Evolutionary conservation across 2,113 vertebrate genomes (phyloP).

Genomic region (Passer montanus): DNA sequence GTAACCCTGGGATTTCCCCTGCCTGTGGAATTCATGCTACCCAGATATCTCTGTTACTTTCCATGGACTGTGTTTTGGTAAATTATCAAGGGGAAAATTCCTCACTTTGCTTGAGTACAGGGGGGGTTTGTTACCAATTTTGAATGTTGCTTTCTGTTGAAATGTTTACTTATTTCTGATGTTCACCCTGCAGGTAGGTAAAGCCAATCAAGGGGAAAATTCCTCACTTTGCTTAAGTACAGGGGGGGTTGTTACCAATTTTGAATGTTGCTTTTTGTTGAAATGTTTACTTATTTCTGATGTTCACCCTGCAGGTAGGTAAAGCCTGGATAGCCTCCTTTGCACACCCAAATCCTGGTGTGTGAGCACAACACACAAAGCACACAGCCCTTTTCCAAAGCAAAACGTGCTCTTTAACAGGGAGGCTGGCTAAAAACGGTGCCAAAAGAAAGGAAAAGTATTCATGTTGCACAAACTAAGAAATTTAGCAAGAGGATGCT

Average conservation of each 20-base stretch:
- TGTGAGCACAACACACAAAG: neutral
- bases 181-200: too few species aligned
- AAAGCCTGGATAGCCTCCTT: neutral
- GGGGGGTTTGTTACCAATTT: neutral
- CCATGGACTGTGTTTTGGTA: constrained; percentile 62
- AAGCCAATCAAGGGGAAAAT: neutral
- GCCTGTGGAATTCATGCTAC: constrained; percentile 43
- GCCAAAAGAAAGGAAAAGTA: neutral
- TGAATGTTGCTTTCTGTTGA: neutral
- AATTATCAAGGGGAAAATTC: neutral
- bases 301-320: constrained; percentile 33
- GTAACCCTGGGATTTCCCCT: neutral
- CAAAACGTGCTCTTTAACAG: neutral
- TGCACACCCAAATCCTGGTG: neutral
- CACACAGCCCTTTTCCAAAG: neutral
- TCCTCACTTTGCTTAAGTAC: neutral
- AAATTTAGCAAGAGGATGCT: neutral
- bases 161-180: neutral
- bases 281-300: neutral
- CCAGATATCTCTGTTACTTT: constrained; percentile 62
- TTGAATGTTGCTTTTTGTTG: neutral
- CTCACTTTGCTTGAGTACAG: neutral
- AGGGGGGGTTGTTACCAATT: neutral
- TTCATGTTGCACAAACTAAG: neutral
- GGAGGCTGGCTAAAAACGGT: neutral